Percentiles rank a stretch among this genome's conserved stretches.
Conservation (phyloP, 2,797 vertebrate genomes). For the Hydrophis major region DNA sequence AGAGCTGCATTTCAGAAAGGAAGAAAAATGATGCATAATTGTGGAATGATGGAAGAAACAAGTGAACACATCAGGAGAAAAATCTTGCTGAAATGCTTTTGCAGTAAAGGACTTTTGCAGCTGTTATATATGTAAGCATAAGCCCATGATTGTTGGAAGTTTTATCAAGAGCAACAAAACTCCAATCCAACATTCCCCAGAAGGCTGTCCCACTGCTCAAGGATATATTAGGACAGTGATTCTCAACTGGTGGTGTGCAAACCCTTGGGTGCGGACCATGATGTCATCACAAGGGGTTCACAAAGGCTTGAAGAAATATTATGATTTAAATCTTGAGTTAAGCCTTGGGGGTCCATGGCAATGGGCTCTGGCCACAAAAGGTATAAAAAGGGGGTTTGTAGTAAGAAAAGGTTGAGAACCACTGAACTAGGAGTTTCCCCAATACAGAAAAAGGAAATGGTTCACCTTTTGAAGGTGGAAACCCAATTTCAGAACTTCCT, state of each 20-base stretch:
- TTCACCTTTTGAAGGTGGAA: neutral
- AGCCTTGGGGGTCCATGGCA: neutral
- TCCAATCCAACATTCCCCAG: neutral
- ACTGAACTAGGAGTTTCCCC: neutral
- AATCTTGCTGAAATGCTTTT: neutral
- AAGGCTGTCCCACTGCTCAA: no score
- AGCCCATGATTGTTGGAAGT: neutral
- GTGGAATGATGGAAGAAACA: conserved; percentile 19
- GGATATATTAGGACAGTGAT: neutral
- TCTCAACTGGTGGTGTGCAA: neutral
- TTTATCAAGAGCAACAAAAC: neutral
- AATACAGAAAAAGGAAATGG: neutral
- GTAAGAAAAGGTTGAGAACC: neutral
- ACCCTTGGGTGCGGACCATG: neutral
- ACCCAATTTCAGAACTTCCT: neutral
- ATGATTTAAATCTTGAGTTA: neutral
- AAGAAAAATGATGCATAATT: conserved; percentile 6
- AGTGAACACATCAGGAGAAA: neutral
- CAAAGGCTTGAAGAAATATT: neutral
- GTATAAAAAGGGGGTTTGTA: neutral
- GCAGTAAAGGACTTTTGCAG: neutral
- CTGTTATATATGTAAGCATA: neutral
- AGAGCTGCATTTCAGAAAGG: neutral
- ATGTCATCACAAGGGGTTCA: neutral
- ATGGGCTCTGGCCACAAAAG: neutral